Percentiles rank a stretch among this genome's conserved stretches.
Evolutionary conservation across 2,113 vertebrate species (phyloP).

Genomic region (Parus major): DNA sequence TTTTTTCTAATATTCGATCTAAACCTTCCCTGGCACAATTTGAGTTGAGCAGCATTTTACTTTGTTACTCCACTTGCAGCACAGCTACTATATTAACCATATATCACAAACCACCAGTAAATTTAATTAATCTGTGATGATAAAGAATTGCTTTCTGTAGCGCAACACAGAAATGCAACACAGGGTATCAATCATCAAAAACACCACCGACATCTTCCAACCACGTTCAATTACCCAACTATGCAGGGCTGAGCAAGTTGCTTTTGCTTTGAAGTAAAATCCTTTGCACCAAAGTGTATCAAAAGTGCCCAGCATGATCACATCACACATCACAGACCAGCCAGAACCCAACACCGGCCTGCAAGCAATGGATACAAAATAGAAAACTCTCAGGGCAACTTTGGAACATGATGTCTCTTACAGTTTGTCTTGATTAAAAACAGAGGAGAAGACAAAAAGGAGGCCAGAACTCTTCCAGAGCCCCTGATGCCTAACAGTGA

Average conservation of each 20-base stretch:
- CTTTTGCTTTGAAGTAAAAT: not conserved
- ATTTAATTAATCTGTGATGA: not conserved
- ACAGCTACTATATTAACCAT: not conserved
- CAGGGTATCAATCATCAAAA: not conserved
- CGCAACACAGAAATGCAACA: fast-evolving
- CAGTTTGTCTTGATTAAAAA: constrained; percentile 1
- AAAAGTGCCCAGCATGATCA: not conserved
- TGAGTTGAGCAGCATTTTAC: not conserved
- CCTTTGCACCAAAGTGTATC: not conserved
- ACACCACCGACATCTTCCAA: not conserved
- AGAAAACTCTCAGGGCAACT: not conserved
- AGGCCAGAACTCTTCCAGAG: not conserved
- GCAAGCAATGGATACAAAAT: not conserved
- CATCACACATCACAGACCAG: not conserved
- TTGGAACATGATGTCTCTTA: not conserved
- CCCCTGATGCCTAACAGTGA: not conserved
- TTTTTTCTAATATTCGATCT: not conserved
- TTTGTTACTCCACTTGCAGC: not conserved
- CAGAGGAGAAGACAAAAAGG: not conserved
- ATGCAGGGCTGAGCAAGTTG: not conserved
- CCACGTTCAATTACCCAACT: not conserved
- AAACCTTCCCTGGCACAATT: not conserved
- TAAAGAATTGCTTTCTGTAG: not conserved
- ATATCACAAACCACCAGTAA: not conserved
- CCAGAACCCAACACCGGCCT: not conserved